A percentile compares a stretch with the other conserved stretches of the same genome.
Conservation (phyloP, 2,113 vertebrate genomes). For the Pseudolaguvia tuberculata region DNA sequence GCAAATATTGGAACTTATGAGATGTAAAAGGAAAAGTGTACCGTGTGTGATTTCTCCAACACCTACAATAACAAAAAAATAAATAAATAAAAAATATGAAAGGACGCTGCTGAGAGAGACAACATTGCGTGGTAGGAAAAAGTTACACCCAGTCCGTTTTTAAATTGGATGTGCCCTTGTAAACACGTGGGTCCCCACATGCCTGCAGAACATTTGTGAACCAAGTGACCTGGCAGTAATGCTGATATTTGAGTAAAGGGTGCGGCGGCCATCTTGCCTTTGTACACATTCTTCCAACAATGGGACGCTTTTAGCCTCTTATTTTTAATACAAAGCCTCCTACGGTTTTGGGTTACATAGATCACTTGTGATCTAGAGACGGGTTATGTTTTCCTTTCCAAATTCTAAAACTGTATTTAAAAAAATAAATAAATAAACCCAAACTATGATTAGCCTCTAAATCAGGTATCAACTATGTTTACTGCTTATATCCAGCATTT, state of each 20-base stretch:
- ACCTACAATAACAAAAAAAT: conserved; percentile 18
- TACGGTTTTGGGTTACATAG: conserved; percentile 8
- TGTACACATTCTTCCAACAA: conserved; percentile 39
- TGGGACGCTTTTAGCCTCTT: conserved; percentile 38
- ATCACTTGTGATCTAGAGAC: conserved; percentile 28
- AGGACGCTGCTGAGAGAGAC: neutral
- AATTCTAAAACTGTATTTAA: conserved; percentile 1
- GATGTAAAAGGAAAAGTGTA: conserved; percentile 17
- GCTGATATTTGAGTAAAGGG: conserved; percentile 40
- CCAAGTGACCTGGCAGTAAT: conserved; percentile 23
- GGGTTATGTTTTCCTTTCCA: conserved; percentile 8
- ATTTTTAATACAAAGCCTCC: conserved; percentile 10
- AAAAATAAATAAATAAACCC: conserved; percentile 14
- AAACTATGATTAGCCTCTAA: neutral
- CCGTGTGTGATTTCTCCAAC: neutral
- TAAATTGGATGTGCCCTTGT: conserved; percentile 39
- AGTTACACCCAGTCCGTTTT: conserved; percentile 35
- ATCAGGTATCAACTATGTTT: conserved; percentile 21
- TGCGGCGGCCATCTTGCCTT: conserved; percentile 34
- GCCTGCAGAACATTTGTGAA: conserved; percentile 44
- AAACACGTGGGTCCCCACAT: conserved; percentile 42
- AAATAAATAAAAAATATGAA: conserved; percentile 24
- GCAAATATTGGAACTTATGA: neutral
- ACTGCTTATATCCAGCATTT: conserved; percentile 3
- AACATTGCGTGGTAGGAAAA: conserved; percentile 10